Conservation (phyloP, 2,888 invertebrate genomes). For the Agrotis segetum region DNA sequence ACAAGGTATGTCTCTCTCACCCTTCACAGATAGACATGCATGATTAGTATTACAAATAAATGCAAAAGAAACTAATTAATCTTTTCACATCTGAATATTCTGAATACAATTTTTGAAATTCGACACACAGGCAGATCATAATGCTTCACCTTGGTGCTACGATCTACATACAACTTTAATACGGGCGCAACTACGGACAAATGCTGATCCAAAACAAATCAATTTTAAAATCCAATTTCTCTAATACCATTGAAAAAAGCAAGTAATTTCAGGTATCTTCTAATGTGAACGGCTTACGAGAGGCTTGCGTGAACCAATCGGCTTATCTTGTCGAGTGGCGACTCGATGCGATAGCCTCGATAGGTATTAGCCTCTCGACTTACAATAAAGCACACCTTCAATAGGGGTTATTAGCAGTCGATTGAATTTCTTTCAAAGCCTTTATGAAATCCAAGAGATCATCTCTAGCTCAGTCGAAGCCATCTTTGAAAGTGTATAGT, state of each 20-base stretch:
- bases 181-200: no score
- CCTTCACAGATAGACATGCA: no score
- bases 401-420: constrained; percentile 45
- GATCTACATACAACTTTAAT: no score
- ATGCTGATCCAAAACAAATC: not conserved
- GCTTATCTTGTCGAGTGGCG: constrained; percentile 39
- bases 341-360: constrained; percentile 39
- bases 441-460: constrained; percentile 19
- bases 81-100: not conserved
- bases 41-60: no score
- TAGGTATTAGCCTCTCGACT: constrained; percentile 27
- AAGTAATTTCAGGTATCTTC: constrained; percentile 30
- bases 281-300: constrained; percentile 41
- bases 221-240: constrained; percentile 14
- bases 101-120: not conserved
- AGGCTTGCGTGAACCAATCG: constrained; percentile 44
- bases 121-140: not conserved
- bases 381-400: constrained; percentile 35
- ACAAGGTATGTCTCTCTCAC: no score
- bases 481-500: constrained; percentile 1
- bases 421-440: constrained; percentile 43
- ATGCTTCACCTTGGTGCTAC: no score
- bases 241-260: constrained; percentile 11
- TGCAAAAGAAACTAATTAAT: not conserved
- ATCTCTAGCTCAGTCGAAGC: constrained; percentile 14